Evolutionary conservation across 2,888 invertebrate genomes (phyloP), one percentile per base, ranked within the genome.

Genomic region (Rotaria macrura): DNA sequence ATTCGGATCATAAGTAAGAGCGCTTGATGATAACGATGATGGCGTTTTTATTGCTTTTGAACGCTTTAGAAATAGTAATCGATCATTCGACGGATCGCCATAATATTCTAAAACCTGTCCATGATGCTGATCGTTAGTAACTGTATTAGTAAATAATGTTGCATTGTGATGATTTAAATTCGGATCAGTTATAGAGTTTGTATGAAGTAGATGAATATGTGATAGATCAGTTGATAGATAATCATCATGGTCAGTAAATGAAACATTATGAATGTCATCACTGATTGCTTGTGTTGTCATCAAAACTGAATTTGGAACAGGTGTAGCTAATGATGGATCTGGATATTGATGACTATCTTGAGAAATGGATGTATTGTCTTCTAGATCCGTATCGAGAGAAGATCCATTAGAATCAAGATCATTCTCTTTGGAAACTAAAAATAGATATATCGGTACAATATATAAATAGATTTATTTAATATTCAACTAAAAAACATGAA

Each of bases 321-420:
- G 65, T 38, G 65, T 65, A 34, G 65, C 65, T 34, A 38, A 20
- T 34, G 65, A 65, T 34, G 20, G 34, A 34, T 65, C 20, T 3
- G 34, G 34, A 65, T 65, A 65, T 38, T 65, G 65, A 34, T 34
- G 17, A 65, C 34, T 65, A 65, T 65, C 65, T 29, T 38, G 65
- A 34, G 65, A 65, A 12, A 34, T 29, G 0, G 65, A 65, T 65
- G 43, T 12, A 79, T 43, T 79, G 43, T 79, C 79, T 40, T 79
- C 79, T 43, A 79, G 43, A n/a, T 79, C 65, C 3, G 65, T 79
- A 12, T 79, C 79, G n/a, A 79, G 25, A 7, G 79, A 79, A 9
- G 79, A 79, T 10, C 25, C 79, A 79, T 79, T 79, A 12, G 79
- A 79, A 79, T 79, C 79, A 10, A 79, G 43, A 79, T 79, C 79